Percentiles rank a stretch among this genome's conserved stretches.
Evolutionary conservation across 2,113 vertebrate genomes (phyloP).

Genomic region (Gallinago paraguaiae): DNA sequence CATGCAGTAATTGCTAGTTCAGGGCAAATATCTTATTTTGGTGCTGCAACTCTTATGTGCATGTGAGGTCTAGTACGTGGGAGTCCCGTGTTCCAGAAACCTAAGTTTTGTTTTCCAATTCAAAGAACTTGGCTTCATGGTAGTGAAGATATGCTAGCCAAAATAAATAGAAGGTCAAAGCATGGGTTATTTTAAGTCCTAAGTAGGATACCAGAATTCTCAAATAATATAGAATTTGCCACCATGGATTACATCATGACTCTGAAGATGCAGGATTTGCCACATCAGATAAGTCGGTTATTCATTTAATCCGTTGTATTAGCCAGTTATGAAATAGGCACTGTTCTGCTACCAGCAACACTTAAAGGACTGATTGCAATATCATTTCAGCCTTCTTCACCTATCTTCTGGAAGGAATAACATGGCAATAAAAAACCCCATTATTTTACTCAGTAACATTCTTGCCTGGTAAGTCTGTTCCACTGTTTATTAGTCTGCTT

Average conservation of each 20-base stretch:
- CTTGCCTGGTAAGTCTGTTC: not conserved
- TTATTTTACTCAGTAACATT: not conserved
- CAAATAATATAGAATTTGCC: constrained; percentile 46
- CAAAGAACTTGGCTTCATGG: constrained; percentile 10
- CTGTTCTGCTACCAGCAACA: not conserved
- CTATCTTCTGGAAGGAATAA: not conserved
- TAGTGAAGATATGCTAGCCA: not conserved
- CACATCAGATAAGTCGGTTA: not conserved
- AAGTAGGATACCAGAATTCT: constrained; percentile 22
- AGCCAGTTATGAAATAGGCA: not conserved
- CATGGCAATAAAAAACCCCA: not conserved
- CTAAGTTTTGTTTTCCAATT: constrained; percentile 32
- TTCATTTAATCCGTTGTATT: not conserved
- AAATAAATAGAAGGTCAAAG: constrained; percentile 41
- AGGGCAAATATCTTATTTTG: constrained; percentile 7
- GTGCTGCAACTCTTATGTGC: not conserved
- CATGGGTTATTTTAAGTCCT: constrained; percentile 26
- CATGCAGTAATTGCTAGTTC: constrained; percentile 1
- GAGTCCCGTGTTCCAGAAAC: not conserved
- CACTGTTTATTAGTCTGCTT: not conserved
- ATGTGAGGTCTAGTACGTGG: constrained; percentile 32
- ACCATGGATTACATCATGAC: not conserved
- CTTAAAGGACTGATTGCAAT: not conserved
- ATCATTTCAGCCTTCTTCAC: not conserved
- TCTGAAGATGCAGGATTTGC: not conserved